phyloP scores from a whole-genome alignment of 2,888 invertebrate genomes.

The Icerya purchasi region DNA sequence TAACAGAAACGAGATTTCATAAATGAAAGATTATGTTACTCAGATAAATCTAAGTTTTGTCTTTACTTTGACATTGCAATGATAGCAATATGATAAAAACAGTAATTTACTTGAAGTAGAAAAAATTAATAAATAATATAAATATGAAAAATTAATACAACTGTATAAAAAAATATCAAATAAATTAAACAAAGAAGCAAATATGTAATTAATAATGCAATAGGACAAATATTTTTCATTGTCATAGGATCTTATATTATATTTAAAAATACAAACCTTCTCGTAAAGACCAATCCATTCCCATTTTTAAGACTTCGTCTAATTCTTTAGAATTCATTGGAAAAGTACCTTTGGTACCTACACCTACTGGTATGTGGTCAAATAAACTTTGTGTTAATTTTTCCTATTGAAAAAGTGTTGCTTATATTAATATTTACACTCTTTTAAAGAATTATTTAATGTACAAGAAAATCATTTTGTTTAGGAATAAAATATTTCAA shows the following conservation, averaged over 20 bases:
- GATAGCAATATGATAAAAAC: no score
- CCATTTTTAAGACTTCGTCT: conserved; percentile 98
- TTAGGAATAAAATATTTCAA: not conserved
- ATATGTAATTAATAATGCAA: not conserved
- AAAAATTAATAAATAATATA: not conserved
- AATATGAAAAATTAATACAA: not conserved
- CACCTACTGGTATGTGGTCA: conserved; percentile 98
- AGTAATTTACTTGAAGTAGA: no score
- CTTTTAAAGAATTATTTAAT: not conserved
- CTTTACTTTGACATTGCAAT: no score
- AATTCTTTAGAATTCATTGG: conserved; percentile 93
- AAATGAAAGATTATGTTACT: no score
- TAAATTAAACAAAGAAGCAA: not conserved
- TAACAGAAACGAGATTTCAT: no score
- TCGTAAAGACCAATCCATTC: conserved; percentile 98
- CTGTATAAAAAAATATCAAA: not conserved
- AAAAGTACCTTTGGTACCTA: conserved; percentile 95
- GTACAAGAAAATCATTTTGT: not conserved
- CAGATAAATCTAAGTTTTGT: no score
- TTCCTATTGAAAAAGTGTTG: conserved; percentile 43
- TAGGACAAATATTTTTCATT: no score
- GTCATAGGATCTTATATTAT: no score
- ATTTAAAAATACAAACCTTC: conserved; percentile 37
- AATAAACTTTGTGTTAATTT: conserved; percentile 90
- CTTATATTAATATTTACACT: not conserved